A percentile compares a stretch with the other conserved stretches of the same genome.
phyloP scores from a whole-genome alignment of 2,113 vertebrate species.

The Hippopotamus amphibius region DNA sequence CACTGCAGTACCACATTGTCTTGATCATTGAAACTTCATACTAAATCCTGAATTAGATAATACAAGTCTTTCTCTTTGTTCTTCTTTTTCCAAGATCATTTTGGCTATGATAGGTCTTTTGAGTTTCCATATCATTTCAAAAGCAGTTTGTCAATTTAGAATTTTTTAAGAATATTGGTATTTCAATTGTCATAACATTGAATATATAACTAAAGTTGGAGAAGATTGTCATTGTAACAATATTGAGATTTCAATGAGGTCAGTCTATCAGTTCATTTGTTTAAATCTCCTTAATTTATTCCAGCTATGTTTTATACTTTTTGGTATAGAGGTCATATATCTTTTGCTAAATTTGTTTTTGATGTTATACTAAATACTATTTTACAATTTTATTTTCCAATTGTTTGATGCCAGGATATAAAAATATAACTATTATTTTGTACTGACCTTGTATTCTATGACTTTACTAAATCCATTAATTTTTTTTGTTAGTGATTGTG shows the following conservation, averaged over 20 bases:
- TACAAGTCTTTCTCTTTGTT: not conserved
- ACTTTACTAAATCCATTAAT: not conserved
- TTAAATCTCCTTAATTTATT: conserved; percentile 15
- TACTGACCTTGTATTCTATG: not conserved
- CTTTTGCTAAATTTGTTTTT: not conserved
- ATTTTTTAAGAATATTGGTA: not conserved
- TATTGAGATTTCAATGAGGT: not conserved
- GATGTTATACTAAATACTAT: not conserved
- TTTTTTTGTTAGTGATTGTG: not conserved
- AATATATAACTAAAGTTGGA: not conserved
- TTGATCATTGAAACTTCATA: not conserved
- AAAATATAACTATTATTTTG: not conserved
- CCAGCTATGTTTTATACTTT: not conserved
- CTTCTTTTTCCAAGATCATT: not conserved
- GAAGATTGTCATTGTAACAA: not conserved
- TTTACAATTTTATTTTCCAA: conserved; percentile 25
- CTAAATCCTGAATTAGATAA: not conserved
- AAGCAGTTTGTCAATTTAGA: not conserved
- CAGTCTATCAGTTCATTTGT: not conserved
- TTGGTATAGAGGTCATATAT: not conserved
- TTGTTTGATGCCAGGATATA: not conserved
- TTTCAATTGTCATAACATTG: not conserved
- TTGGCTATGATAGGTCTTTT: not conserved
- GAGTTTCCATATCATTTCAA: not conserved
- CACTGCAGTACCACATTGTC: not conserved